Conservation (phyloP, 2,888 invertebrate species). For the Chymomyza fuscimana region DNA sequence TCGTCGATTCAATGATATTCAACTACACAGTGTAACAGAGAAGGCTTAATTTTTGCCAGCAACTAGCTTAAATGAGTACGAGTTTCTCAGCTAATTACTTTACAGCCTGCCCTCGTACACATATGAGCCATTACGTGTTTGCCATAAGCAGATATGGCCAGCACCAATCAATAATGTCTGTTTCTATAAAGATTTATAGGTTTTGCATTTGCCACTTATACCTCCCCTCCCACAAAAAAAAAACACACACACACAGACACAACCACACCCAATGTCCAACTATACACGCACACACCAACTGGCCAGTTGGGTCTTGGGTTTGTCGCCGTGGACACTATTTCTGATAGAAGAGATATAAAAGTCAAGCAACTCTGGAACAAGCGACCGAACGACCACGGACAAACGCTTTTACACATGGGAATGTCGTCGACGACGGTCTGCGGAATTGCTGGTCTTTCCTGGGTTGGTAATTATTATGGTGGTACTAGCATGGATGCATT, state of each 20-base stretch:
- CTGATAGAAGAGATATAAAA: background rate
- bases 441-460: background rate
- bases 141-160: constrained; percentile 45
- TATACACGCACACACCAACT: constrained; percentile 28
- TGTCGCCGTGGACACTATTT: constrained; percentile 4
- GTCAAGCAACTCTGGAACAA: background rate
- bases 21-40: no score
- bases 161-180: constrained; percentile 79
- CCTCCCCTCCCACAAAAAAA: constrained; percentile 16
- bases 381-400: no score
- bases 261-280: constrained; percentile 15
- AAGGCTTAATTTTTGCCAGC: no score
- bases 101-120: no score
- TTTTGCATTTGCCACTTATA: constrained; percentile 52
- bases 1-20: no score
- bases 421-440: background rate
- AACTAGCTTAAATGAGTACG: no score
- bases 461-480: background rate
- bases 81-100: no score
- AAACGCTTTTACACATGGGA: background rate
- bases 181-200: constrained; percentile 79
- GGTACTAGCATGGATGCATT: background rate
- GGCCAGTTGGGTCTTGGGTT: constrained; percentile 30
- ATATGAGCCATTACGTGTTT: constrained; percentile 18
- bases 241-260: background rate